These are phyloP conservation scores for Eustalomyia histrio DNA, from an alignment of 2,888 invertebrate species.

Conservation along the genomic window DNA sequence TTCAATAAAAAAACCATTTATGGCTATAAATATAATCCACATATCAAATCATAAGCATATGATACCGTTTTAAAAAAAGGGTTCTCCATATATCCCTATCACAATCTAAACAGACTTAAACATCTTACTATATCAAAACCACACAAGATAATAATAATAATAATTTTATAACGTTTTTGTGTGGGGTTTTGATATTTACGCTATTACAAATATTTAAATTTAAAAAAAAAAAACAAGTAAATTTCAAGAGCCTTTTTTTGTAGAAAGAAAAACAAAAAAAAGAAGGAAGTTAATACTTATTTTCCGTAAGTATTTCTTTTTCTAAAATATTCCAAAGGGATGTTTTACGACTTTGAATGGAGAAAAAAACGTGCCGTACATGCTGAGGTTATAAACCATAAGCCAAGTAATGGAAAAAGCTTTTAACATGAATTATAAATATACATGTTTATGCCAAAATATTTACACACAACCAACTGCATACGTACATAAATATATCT, in stretches of 20 bases:
- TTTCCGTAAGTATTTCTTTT: not conserved
- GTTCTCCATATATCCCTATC: constrained; percentile 35
- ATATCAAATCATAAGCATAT: constrained; percentile 69
- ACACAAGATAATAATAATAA: constrained; percentile 49
- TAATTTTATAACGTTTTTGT: constrained; percentile 21
- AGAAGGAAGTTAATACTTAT: not conserved
- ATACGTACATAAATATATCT: not conserved
- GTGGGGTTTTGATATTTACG: not conserved
- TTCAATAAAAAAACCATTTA: constrained; percentile 78
- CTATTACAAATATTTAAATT: constrained; percentile 20
- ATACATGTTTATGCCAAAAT: constrained; percentile 59
- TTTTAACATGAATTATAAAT: constrained; percentile 77
- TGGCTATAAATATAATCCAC: constrained; percentile 68
- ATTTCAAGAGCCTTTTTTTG: not conserved
- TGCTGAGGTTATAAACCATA: constrained; percentile 56
- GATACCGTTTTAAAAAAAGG: constrained; percentile 59
- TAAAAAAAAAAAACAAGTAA: not conserved
- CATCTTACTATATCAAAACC: constrained; percentile 40
- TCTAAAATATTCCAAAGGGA: constrained; percentile 67
- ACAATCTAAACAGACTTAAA: constrained; percentile 14
- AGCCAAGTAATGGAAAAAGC: constrained; percentile 77
- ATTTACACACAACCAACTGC: not conserved
- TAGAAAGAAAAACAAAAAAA: not conserved
- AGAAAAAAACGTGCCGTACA: constrained; percentile 18
- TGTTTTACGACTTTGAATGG: constrained; percentile 59